Percentiles rank a stretch among this genome's conserved stretches.
phyloP scores from a whole-genome alignment of 2,113 vertebrate genomes.

The Mola mola region DNA sequence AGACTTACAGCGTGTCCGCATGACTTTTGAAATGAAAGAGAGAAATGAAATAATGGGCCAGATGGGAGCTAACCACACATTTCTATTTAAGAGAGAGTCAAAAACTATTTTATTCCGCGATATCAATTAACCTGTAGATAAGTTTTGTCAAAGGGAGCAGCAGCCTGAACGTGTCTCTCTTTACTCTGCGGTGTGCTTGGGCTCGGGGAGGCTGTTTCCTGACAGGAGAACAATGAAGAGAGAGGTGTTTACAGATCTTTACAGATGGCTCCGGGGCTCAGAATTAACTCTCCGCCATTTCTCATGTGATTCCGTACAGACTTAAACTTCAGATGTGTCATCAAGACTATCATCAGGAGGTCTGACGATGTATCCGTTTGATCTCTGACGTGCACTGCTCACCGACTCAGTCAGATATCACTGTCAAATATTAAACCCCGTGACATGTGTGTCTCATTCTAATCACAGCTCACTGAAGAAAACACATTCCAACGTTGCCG shows the following conservation, averaged over 20 bases:
- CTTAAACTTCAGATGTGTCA: conserved; percentile 75
- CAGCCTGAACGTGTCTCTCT: conserved; percentile 62
- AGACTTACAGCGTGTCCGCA: conserved; percentile 5
- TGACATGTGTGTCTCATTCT: conserved; percentile 61
- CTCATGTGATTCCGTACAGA: conserved; percentile 75
- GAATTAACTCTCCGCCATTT: conserved; percentile 74
- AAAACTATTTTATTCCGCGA: conserved; percentile 54
- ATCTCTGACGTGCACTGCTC: conserved; percentile 66
- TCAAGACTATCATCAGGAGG: conserved; percentile 64
- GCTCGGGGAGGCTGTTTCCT: conserved; percentile 67
- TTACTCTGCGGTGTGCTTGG: conserved; percentile 70
- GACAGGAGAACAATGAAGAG: conserved; percentile 75
- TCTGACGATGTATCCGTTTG: conserved; percentile 63
- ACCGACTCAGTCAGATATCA: conserved; percentile 65
- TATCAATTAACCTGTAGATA: conserved; percentile 76
- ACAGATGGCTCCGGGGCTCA: conserved; percentile 65
- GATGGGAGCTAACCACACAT: conserved; percentile 45
- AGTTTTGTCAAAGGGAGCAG: conserved; percentile 65
- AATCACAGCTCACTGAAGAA: conserved; percentile 68
- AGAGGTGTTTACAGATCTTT: conserved; percentile 80
- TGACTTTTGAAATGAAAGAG: conserved; percentile 17
- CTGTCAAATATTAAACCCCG: conserved; percentile 69
- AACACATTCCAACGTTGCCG: conserved; percentile 16
- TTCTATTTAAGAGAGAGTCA: conserved; percentile 59
- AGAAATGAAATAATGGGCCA: conserved; percentile 52